Base-by-base conservation (phyloP, 1,140 invertebrate genomes). In the Carcinoscorpius rotundicauda region DNA sequence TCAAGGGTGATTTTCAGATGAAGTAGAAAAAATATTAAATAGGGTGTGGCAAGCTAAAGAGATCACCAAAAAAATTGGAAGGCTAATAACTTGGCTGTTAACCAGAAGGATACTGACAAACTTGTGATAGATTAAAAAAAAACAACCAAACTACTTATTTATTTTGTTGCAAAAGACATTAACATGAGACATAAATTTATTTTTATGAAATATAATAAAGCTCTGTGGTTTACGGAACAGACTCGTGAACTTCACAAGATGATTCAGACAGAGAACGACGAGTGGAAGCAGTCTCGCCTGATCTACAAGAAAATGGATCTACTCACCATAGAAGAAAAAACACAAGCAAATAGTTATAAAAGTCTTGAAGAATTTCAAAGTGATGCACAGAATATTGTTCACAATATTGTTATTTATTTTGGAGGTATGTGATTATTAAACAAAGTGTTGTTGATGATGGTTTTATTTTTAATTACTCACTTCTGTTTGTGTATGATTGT, bases 391-490 rank as follows among this genome's bases (percentile, higher is more conserved):
- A 83, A 80, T 55, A 78, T 87, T 68, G 79, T 85, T 63, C 85
- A 87, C 74, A 84, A 85, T 73, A 80, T 86, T 68, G 81, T 82
- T 50, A 81, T 87, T 64, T 82, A 82, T 70, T 84, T 85, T 76
- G 68, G 68, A 75, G 80, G 82, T 83, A 76, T 29, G 29, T 29
- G 29, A 29, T 29, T 29, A 29, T 29, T 29, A 29, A 29, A 29
- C 29, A 29, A 29, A 2, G 29, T 29, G 29, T 29, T 29, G 29
- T 29, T 29, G 29, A 64, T 10, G 6, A 49, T 8, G 5, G 6
- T 11, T 64, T 4, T 57, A 58, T 5, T 29, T 4, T 65, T 49
- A 11, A 11, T n/a, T 11, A 57, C 4, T 57, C 5, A 6, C 52
- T 64, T 9, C 51, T 65, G 58, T 61, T n/a, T 9, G 5, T 10